A percentile compares a stretch with the other conserved stretches of the same genome.
phyloP scores from a whole-genome alignment of 2,113 vertebrate genomes.

The Macrotus californicus region DNA sequence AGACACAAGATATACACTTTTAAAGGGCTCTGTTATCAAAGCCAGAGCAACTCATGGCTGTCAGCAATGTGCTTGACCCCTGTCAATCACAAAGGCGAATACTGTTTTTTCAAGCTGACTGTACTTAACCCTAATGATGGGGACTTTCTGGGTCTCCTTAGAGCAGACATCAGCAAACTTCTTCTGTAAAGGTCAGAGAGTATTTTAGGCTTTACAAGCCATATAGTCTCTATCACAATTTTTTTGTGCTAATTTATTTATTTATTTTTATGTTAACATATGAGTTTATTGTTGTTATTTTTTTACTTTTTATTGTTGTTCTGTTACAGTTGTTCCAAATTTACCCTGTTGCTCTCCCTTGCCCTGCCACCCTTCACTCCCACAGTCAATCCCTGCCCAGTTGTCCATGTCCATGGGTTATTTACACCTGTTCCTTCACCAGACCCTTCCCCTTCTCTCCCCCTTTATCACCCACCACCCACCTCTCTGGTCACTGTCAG shows the following conservation, averaged over 20 bases:
- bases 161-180: background rate
- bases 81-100: background rate
- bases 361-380: too few relatives aligned
- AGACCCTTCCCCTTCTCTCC: too few relatives aligned
- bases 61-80: background rate
- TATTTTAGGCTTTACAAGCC: background rate
- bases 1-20: background rate
- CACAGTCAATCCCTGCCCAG: too few relatives aligned
- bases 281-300: too few relatives aligned
- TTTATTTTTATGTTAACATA: too few relatives aligned
- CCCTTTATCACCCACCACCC: too few relatives aligned
- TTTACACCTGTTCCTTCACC: too few relatives aligned
- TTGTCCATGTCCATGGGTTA: too few relatives aligned
- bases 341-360: too few relatives aligned
- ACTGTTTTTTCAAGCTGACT: background rate
- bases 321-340: too few relatives aligned
- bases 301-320: too few relatives aligned
- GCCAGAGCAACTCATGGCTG: background rate
- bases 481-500: too few relatives aligned
- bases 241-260: background rate
- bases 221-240: background rate
- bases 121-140: background rate
- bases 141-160: background rate
- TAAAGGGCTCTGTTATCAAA: conserved; percentile 1
- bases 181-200: background rate